Conservation (phyloP, 2,888 invertebrate genomes). For the Dolichopus griseipennis region DNA sequence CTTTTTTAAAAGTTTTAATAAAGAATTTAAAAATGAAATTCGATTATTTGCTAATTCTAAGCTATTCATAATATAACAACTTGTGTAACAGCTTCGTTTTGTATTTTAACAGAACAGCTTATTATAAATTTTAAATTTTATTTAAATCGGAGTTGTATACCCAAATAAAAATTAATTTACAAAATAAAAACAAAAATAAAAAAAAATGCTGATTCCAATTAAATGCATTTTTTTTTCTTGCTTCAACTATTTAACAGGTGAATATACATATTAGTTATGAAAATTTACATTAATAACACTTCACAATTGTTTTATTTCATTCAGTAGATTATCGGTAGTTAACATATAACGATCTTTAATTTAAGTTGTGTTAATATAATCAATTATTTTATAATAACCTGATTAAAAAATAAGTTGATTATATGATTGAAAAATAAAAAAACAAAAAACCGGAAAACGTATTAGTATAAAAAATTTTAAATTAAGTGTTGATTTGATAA, state of each 20-base stretch:
- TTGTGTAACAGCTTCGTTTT: too few species aligned
- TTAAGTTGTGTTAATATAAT: not conserved
- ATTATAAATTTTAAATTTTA: too few species aligned
- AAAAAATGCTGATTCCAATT: not conserved
- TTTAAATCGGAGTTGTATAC: too few species aligned
- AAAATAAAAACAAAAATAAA: not conserved
- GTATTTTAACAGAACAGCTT: too few species aligned
- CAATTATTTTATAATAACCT: too few species aligned
- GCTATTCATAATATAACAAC: too few species aligned
- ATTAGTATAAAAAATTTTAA: too few species aligned
- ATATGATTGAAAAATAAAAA: not conserved
- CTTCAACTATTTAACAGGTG: not conserved
- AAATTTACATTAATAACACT: not conserved
- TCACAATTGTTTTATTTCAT: not conserved
- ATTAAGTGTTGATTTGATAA: too few species aligned
- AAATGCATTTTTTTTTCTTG: not conserved
- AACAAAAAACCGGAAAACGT: too few species aligned
- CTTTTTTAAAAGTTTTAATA: too few species aligned
- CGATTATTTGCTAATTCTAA: too few species aligned
- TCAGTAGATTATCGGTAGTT: not conserved
- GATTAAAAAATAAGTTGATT: not conserved
- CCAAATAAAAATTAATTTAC: not conserved
- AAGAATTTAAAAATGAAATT: too few species aligned
- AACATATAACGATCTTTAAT: not conserved
- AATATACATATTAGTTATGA: not conserved